phyloP scores from a whole-genome alignment of 2,797 vertebrate species.

The Anguilla marmorata region DNA sequence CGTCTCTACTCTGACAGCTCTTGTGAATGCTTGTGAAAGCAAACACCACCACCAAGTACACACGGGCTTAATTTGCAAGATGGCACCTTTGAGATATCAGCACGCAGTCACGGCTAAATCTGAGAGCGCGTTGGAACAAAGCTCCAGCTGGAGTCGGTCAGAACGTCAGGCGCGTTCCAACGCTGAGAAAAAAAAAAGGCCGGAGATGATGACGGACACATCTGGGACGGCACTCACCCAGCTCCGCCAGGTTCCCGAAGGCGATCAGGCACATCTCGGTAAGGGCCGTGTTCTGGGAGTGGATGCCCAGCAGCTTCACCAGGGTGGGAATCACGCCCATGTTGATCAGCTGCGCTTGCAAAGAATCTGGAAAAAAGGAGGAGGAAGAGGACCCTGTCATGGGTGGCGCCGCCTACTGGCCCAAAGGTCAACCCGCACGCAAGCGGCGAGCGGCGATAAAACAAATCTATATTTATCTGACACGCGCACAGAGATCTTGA shows the following conservation, averaged over 20 bases:
- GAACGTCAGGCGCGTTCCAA: not conserved
- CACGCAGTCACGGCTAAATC: not conserved
- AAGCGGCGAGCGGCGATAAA: not conserved
- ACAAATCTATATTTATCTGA: not conserved
- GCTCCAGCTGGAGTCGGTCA: not conserved
- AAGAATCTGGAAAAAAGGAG: constrained; percentile 76
- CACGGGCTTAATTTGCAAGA: not conserved
- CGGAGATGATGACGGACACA: not conserved
- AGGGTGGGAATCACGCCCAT: constrained; percentile 98
- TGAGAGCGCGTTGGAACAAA: not conserved
- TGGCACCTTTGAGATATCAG: not conserved
- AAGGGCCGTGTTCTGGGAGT: constrained; percentile 89
- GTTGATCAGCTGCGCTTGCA: constrained; percentile 96
- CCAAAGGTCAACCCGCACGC: not conserved
- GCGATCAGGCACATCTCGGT: constrained; percentile 99
- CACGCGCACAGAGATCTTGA: not conserved
- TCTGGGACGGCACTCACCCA: constrained; percentile 73
- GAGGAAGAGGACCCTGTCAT: constrained; percentile 24
- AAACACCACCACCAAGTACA: not conserved
- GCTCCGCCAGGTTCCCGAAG: constrained; percentile 96
- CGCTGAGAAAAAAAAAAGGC: no score
- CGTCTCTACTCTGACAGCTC: not conserved
- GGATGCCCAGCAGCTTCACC: constrained; percentile 93
- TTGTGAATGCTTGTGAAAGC: not conserved
- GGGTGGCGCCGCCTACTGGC: not conserved